phyloP scores from a whole-genome alignment of 1,140 invertebrate genomes.

The Zaprionus ornatus region DNA sequence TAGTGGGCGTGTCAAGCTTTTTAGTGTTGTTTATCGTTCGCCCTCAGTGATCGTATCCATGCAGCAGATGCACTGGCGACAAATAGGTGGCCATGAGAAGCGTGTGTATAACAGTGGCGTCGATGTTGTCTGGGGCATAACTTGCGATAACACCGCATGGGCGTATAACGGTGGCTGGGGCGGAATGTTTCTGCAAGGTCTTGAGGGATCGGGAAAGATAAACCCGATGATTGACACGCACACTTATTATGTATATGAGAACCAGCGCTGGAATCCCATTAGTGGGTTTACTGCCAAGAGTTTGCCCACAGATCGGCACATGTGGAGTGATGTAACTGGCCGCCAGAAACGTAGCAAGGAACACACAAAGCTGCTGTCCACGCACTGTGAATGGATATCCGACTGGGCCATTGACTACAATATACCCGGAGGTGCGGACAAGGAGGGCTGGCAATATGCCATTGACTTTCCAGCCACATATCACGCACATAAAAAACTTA shows the following conservation, averaged over 20 bases:
- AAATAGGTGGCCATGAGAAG: conserved; percentile 93
- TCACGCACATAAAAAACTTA: conserved; percentile 93
- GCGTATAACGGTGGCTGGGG: conserved; percentile 94
- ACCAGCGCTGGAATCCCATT: conserved; percentile 95
- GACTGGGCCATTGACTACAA: conserved; percentile 96
- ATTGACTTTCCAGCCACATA: conserved; percentile 94
- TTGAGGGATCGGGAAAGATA: conserved; percentile 88
- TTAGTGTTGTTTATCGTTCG: conserved; percentile 88
- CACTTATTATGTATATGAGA: conserved; percentile 95
- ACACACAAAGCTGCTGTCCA: conserved; percentile 92
- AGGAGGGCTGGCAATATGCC: conserved; percentile 97
- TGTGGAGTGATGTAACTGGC: conserved; percentile 95
- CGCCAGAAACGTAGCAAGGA: conserved; percentile 92
- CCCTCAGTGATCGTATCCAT: conserved; percentile 89
- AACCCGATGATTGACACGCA: conserved; percentile 92
- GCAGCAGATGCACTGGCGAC: conserved; percentile 91
- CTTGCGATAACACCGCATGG: conserved; percentile 93
- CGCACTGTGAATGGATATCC: conserved; percentile 95
- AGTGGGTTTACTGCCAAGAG: conserved; percentile 93
- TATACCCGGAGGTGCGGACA: conserved; percentile 93
- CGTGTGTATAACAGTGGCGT: conserved; percentile 90
- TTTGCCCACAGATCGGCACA: conserved; percentile 93
- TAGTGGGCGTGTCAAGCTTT: conserved; percentile 89
- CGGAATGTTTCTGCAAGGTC: conserved; percentile 90
- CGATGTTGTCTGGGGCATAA: conserved; percentile 94